phyloP scores from a whole-genome alignment of 2,888 invertebrate species.

The Pristionchus japonicus region DNA sequence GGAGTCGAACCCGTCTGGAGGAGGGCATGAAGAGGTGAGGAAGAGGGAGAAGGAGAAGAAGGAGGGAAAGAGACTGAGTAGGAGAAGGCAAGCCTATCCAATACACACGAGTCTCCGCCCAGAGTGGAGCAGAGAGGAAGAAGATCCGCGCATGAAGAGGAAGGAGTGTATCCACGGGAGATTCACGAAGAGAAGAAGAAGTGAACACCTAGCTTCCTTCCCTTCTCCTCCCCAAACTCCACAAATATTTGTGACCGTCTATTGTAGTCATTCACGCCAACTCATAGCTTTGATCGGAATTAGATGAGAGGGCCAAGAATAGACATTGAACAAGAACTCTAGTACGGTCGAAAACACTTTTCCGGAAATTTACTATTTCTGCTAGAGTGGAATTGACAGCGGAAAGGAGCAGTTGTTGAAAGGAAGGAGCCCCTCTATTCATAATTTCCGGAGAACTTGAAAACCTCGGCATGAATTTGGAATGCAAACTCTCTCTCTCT shows the following conservation, averaged over 20 bases:
- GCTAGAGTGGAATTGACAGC: neutral
- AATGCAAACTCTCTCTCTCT: neutral
- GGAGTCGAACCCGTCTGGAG: constrained; percentile 3
- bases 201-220: neutral
- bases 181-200: neutral
- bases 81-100: constrained; percentile 42
- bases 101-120: constrained; percentile 45
- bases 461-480: neutral
- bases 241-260: constrained; percentile 8
- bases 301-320: neutral
- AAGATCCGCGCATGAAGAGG: neutral
- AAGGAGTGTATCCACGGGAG: neutral
- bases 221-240: neutral
- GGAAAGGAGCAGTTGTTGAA: neutral
- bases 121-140: neutral
- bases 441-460: constrained; percentile 26
- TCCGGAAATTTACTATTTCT: no score
- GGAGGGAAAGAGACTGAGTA: neutral
- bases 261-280: neutral
- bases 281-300: neutral
- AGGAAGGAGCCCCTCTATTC: neutral
- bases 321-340: neutral
- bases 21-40: neutral
- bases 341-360: no score
- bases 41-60: neutral